Evolutionary conservation across 2,113 vertebrate species (phyloP).

Genomic region (Thunnus maccoyii): DNA sequence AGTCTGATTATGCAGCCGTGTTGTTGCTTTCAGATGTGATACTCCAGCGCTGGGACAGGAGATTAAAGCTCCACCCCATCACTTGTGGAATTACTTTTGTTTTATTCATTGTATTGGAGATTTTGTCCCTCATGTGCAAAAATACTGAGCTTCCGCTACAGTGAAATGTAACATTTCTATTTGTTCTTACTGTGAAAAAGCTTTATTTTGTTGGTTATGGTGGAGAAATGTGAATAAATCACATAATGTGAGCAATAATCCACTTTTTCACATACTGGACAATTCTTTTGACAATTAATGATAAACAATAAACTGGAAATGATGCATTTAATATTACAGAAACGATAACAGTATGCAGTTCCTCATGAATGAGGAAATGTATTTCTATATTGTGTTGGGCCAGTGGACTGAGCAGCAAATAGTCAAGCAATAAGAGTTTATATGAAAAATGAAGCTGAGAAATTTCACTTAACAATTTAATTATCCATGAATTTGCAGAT

Average conservation of each 20-base stretch:
- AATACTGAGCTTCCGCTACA: background rate
- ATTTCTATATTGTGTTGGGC: too few relatives aligned
- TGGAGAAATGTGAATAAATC: background rate
- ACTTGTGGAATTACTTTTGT: constrained; percentile 8
- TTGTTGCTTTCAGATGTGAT: constrained; percentile 27
- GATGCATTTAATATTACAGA: background rate
- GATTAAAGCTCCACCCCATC: constrained; percentile 35
- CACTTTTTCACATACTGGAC: background rate
- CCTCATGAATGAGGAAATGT: too few relatives aligned
- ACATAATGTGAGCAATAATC: background rate
- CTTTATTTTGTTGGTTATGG: background rate
- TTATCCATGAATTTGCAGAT: too few relatives aligned
- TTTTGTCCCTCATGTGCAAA: background rate
- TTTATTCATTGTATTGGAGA: constrained; percentile 1
- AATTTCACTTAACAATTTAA: too few relatives aligned
- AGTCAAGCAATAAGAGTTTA: too few relatives aligned
- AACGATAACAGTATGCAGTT: too few relatives aligned
- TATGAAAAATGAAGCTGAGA: too few relatives aligned
- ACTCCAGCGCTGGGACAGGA: constrained; percentile 21
- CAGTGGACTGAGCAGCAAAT: too few relatives aligned
- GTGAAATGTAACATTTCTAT: background rate
- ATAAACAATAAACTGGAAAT: background rate
- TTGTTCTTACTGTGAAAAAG: too few relatives aligned
- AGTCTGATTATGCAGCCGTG: constrained; percentile 3
- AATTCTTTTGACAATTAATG: background rate